Base-by-base conservation (phyloP, 2,888 invertebrate species). In the Luperina nickerlii region DNA sequence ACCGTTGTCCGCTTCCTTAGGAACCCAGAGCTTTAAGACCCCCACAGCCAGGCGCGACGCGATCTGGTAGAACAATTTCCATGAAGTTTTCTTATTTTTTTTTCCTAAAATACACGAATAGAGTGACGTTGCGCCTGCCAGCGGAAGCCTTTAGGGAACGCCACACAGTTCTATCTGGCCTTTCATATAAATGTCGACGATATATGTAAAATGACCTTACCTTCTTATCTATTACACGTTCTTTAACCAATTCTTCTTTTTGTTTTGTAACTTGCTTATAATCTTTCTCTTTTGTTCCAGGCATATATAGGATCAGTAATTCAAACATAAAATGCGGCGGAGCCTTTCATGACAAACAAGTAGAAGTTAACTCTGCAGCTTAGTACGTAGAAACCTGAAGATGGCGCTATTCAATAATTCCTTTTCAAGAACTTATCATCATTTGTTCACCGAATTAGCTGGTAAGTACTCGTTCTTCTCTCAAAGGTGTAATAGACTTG, bases 381-480 rank as follows among this genome's bases (percentile, higher is more conserved):
- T 77, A 84, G 82, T 80, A 85, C 74, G 73, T 74, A 76, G 63
- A 83, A 81, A 79, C 76, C 54, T 76, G 89, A 94, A 94, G 90
- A 97, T 97, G 97, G 97, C 97, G 93, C 93, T 97, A 89, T 97
- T 97, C 90, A 97, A 97, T 92, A 98, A 97, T 93, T 97, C 97
- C 79, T 96, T 98, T 74, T 96, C 97, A 63, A 97, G 97, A 89
- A 97, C 97, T 83, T 98, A 98, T 95, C 96, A 98, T 87, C 97
- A 95, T 86, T 88, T 98, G 77, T 98, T 98, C 91, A 95, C 94
- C 79, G 98, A 98, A 88, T 92, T 98, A 89, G 97, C 98, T 88
- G 98, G 98, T 98, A 93, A 95, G 94, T 66, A 63, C n/a, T n/a
- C 11, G 18, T 13, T 63, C 0, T 42, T 62, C 18, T 42, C 3